Percentiles rank a stretch among this genome's conserved stretches.
These are phyloP conservation scores for Hyperoplus lanceolatus DNA, from an alignment of 2,797 vertebrate species.

Conservation along the genomic window DNA sequence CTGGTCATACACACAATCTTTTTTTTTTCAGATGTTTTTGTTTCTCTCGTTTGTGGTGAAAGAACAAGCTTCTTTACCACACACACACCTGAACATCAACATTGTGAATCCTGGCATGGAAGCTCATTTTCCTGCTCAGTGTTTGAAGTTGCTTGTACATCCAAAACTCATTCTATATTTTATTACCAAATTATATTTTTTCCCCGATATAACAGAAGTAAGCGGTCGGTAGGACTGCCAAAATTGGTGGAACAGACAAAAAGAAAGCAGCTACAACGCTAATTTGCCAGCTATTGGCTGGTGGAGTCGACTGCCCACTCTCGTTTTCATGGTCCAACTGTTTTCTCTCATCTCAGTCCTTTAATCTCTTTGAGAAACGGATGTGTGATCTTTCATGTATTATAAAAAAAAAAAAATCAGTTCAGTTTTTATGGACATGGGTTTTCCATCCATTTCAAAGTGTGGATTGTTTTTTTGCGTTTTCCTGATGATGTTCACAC, in stretches of 20 bases:
- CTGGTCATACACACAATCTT: conserved; percentile 7
- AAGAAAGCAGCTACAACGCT: conserved; percentile 1
- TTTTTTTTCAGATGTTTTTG: not conserved
- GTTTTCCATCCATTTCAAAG: not conserved
- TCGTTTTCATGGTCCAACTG: conserved; percentile 12
- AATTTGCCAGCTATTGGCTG: conserved; percentile 23
- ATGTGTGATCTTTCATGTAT: conserved; percentile 5
- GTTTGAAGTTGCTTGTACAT: not conserved
- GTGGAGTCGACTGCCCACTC: not conserved
- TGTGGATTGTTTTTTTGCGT: conserved; percentile 7
- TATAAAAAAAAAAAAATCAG: not conserved
- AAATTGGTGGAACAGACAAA: not conserved
- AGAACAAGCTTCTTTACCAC: not conserved
- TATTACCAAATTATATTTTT: not conserved
- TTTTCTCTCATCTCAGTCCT: conserved; percentile 33
- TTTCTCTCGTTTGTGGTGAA: not conserved
- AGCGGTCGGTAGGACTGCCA: not conserved
- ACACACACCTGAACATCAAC: not conserved
- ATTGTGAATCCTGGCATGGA: not conserved
- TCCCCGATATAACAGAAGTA: not conserved
- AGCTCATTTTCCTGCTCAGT: not conserved
- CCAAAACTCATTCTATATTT: conserved; percentile 6
- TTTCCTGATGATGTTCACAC: conserved; percentile 7
- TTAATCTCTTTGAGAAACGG: conserved; percentile 16
- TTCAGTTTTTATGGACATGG: not conserved